A percentile compares a stretch with the other conserved stretches of the same genome.
Conservation (phyloP, 2,888 invertebrate genomes). For the Bugula neritina region DNA sequence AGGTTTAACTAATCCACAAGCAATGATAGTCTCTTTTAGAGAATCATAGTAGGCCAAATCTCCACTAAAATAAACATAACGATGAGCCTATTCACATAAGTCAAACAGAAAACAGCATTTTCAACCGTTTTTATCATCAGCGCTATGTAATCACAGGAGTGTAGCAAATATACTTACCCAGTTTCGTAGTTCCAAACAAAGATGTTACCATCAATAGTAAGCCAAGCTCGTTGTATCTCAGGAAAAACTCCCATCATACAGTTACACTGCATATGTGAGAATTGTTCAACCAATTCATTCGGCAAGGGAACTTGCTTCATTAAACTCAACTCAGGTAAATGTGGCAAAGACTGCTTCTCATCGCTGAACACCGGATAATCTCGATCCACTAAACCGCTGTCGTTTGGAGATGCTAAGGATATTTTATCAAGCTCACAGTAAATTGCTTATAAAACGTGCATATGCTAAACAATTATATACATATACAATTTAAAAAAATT, state of each 20-base stretch:
- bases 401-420: constrained; percentile 68
- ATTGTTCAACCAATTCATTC: constrained; percentile 87
- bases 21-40: constrained; percentile 83
- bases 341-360: constrained; percentile 64
- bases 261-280: constrained; percentile 88
- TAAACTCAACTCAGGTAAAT: constrained; percentile 68
- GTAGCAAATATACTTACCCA: no score
- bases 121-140: no score
- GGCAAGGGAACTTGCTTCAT: constrained; percentile 81
- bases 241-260: constrained; percentile 96
- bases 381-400: constrained; percentile 81
- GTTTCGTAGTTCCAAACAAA: constrained; percentile 97
- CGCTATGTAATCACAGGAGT: no score
- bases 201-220: constrained; percentile 93
- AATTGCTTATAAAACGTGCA: no score
- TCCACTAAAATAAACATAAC: constrained; percentile 58
- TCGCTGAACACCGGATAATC: constrained; percentile 77
- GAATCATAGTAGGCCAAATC: constrained; percentile 97
- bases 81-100: not conserved
- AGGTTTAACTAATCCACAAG: constrained; percentile 80
- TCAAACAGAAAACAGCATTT: no score
- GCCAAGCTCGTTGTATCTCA: constrained; percentile 90
- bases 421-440: no score
- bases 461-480: no score
- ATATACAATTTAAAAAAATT: no score